A percentile compares a stretch with the other conserved stretches of the same genome.
Conservation (phyloP, 2,797 vertebrate genomes). For the Huso huso region DNA sequence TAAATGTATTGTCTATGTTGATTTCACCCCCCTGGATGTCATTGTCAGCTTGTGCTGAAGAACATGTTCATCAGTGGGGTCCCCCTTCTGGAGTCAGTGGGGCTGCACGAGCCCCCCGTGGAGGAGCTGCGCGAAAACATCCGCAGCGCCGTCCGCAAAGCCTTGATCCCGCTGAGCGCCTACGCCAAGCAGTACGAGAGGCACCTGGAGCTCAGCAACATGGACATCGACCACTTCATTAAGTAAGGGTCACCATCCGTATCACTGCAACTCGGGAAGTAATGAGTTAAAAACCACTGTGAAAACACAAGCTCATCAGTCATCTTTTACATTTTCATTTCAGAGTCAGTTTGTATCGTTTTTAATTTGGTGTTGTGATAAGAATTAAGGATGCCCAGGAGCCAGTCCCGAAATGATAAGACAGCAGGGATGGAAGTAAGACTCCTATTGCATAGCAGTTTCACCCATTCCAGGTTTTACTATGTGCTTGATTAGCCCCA, state of each 20-base stretch:
- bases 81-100: constrained; percentile 65
- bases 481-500: no score
- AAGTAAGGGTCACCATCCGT: constrained; percentile 48
- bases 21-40: background rate
- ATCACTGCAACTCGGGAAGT: no score
- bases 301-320: no score
- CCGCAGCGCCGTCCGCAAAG: constrained; percentile 53
- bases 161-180: constrained; percentile 69
- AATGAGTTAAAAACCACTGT: no score
- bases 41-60: constrained; percentile 71
- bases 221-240: constrained; percentile 57
- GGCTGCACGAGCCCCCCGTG: constrained; percentile 68
- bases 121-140: constrained; percentile 57
- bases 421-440: no score
- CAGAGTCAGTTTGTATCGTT: no score
- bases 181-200: constrained; percentile 71
- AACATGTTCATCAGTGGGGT: constrained; percentile 58
- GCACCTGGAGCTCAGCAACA: constrained; percentile 73
- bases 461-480: no score
- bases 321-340: background rate
- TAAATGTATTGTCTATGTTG: background rate
- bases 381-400: no score
- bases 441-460: no score
- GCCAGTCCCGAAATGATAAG: background rate
- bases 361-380: no score